Conservation (phyloP, 2,888 invertebrate genomes). For the Hipparchia semele region DNA sequence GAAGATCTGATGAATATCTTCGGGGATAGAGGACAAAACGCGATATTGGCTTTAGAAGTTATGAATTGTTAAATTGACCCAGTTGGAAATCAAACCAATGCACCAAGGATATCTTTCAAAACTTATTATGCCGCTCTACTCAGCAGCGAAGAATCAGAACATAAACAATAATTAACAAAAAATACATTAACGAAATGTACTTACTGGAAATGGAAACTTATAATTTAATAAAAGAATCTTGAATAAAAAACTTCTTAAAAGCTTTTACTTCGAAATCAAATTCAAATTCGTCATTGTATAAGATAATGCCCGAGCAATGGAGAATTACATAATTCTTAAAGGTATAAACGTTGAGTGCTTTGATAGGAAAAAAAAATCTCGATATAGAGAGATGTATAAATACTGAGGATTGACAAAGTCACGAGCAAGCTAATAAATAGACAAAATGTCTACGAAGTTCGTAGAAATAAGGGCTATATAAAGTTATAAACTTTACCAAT, state of each 20-base stretch:
- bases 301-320: constrained; percentile 26
- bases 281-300: constrained; percentile 32
- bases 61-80: too few species aligned
- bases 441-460: background rate
- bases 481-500: background rate
- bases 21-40: too few species aligned
- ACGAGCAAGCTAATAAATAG: too few species aligned
- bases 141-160: background rate
- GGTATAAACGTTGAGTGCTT: too few species aligned
- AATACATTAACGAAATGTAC: constrained; percentile 16
- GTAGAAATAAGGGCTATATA: background rate
- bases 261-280: constrained; percentile 38
- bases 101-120: too few species aligned
- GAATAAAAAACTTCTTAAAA: constrained; percentile 34
- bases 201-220: constrained; percentile 19
- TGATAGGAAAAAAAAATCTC: too few species aligned
- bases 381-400: too few species aligned
- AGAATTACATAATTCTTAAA: constrained; percentile 1
- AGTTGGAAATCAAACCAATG: too few species aligned
- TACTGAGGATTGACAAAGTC: too few species aligned
- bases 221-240: constrained; percentile 37
- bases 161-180: constrained; percentile 12
- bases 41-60: too few species aligned
- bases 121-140: background rate
- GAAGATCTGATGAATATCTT: too few species aligned